These are phyloP conservation scores for Anthonomus grandis DNA, from an alignment of 1,140 invertebrate genomes.

Conservation along the genomic window DNA sequence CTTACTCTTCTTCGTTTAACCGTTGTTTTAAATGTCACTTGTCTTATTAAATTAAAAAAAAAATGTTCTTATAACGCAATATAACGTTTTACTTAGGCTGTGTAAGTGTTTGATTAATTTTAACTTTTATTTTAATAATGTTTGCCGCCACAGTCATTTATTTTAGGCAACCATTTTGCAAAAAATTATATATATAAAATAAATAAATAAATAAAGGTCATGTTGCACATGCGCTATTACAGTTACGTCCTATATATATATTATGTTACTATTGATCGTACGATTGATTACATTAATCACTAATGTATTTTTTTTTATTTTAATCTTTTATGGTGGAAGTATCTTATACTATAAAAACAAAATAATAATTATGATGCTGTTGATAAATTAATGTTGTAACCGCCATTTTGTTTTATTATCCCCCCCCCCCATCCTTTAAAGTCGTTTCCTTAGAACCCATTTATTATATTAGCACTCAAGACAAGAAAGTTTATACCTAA, in stretches of 20 bases:
- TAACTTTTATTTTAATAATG: conserved; percentile 18
- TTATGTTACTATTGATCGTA: no score
- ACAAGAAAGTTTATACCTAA: no score
- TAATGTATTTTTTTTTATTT: conserved; percentile 46
- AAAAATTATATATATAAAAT: conserved; percentile 25
- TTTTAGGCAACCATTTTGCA: conserved; percentile 26
- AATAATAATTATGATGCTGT: conserved; percentile 14
- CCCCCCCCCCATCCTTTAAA: no score
- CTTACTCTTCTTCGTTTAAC: background rate
- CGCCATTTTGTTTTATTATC: conserved; percentile 1
- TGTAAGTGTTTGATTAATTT: conserved; percentile 30
- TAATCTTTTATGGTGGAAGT: conserved; percentile 37
- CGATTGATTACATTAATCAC: conserved; percentile 52
- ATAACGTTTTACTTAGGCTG: conserved; percentile 35
- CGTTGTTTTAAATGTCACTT: background rate
- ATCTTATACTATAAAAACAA: conserved; percentile 16
- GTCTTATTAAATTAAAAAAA: conserved; percentile 3
- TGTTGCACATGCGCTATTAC: conserved; percentile 50
- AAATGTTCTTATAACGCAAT: conserved; percentile 21
- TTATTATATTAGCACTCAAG: no score
- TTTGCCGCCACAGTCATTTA: conserved; percentile 32
- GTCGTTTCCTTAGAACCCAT: no score
- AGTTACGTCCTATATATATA: conserved; percentile 44
- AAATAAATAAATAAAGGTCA: conserved; percentile 44
- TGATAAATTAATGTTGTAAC: conserved; percentile 24